Evolutionary conservation across 2,797 vertebrate species (phyloP).

Genomic region (Oophaga sylvatica): DNA sequence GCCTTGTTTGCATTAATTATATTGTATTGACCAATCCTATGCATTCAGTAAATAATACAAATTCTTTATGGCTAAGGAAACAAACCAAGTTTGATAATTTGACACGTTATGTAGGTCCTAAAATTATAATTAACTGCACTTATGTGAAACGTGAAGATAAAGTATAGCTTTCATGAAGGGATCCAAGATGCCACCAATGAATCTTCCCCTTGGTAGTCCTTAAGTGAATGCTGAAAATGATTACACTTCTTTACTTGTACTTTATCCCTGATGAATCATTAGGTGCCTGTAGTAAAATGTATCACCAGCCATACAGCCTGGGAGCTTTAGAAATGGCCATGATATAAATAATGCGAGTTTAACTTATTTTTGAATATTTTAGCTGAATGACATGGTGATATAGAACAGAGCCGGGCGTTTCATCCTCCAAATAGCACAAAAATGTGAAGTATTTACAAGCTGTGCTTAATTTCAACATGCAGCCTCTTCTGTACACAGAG

Average conservation of each 20-base stretch:
- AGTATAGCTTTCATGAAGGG: not conserved
- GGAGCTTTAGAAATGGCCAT: conserved; percentile 19
- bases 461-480: conserved; percentile 51
- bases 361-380: conserved; percentile 51
- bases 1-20: no score
- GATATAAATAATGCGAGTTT: conserved; percentile 46
- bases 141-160: not conserved
- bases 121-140: not conserved
- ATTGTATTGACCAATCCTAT: no score
- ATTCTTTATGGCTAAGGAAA: not conserved
- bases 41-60: no score
- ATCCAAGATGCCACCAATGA: not conserved
- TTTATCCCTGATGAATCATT: conserved; percentile 37
- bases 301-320: conserved; percentile 11
- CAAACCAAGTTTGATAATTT: not conserved
- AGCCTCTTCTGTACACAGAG: conserved; percentile 56
- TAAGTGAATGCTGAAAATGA: not conserved
- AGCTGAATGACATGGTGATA: conserved; percentile 42
- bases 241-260: conserved; percentile 11
- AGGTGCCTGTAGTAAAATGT: conserved; percentile 28
- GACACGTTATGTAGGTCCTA: not conserved
- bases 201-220: not conserved
- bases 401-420: conserved; percentile 48
- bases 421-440: conserved; percentile 54
- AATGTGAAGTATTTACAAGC: conserved; percentile 59